Percentiles rank a stretch among this genome's conserved stretches.
Conservation (phyloP, 2,113 vertebrate genomes). For the Grammomys dolichurus region DNA sequence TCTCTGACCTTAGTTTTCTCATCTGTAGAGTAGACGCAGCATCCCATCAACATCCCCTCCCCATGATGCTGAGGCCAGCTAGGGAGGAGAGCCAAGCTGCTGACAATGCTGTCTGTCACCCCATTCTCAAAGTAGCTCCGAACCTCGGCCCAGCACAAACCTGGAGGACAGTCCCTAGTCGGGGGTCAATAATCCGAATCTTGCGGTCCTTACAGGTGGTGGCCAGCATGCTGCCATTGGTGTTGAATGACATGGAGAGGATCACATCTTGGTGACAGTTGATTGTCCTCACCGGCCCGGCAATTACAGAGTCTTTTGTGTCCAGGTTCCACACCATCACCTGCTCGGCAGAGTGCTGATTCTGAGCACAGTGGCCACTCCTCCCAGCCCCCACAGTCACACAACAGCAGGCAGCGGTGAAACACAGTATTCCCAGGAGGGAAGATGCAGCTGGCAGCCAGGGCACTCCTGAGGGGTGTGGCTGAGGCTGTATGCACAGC, state of each 20-base stretch:
- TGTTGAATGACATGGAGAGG: slow-evolving; percentile 96
- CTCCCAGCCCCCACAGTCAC: neutral
- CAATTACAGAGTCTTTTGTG: slow-evolving; percentile 87
- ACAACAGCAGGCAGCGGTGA: neutral
- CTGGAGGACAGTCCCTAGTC: slow-evolving; percentile 88
- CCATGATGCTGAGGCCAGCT: neutral
- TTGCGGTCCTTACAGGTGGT: slow-evolving; percentile 95
- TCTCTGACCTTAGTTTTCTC: slow-evolving; percentile 28
- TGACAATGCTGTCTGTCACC: rapidly evolving
- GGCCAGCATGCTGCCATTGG: slow-evolving; percentile 93
- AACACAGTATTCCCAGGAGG: slow-evolving; percentile 56
- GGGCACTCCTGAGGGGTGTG: neutral
- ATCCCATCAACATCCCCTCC: neutral
- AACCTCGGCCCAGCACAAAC: slow-evolving; percentile 77
- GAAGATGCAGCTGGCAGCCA: slow-evolving; percentile 61
- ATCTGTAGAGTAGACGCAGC: slow-evolving; percentile 8
- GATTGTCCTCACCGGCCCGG: slow-evolving; percentile 90
- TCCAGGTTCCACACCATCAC: slow-evolving; percentile 97
- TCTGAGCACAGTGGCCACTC: slow-evolving; percentile 23
- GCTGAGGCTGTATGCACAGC: neutral
- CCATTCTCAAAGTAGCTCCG: neutral
- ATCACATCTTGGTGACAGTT: slow-evolving; percentile 91
- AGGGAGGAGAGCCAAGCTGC: neutral
- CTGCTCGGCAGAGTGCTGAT: slow-evolving; percentile 81
- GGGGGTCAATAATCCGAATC: slow-evolving; percentile 92